These are phyloP conservation scores for Hemistola chrysoprasaria DNA, from an alignment of 2,888 invertebrate species.

Conservation along the genomic window DNA sequence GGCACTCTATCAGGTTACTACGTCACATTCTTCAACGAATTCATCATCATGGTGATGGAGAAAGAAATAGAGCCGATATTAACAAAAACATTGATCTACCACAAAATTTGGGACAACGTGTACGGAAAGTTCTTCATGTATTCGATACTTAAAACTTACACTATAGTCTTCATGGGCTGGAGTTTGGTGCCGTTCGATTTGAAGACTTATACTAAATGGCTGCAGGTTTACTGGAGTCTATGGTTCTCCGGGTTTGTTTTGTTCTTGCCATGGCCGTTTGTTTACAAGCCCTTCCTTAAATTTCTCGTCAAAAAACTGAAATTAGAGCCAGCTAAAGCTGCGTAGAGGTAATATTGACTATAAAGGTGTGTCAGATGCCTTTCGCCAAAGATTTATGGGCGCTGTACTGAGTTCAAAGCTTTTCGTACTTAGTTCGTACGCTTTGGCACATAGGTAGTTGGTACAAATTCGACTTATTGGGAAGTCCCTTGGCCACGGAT, in stretches of 20 bases:
- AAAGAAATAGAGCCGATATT: constrained; percentile 86
- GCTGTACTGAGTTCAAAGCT: too few species aligned
- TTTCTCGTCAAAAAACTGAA: constrained; percentile 22
- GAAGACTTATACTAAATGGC: constrained; percentile 87
- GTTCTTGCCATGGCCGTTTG: constrained; percentile 85
- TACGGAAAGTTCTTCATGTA: constrained; percentile 72
- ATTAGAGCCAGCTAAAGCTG: background rate
- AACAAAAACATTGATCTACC: constrained; percentile 70
- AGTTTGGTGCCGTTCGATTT: constrained; percentile 89
- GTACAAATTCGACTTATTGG: too few species aligned
- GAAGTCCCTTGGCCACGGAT: too few species aligned
- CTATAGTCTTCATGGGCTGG: constrained; percentile 92
- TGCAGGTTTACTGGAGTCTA: constrained; percentile 82
- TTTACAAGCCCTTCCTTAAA: constrained; percentile 73
- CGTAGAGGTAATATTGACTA: too few species aligned
- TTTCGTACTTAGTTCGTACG: too few species aligned
- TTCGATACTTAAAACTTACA: constrained; percentile 86
- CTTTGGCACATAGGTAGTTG: too few species aligned
- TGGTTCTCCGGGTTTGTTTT: constrained; percentile 87
- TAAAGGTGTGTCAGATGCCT: too few species aligned
- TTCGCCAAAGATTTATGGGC: too few species aligned
- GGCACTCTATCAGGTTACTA: constrained; percentile 98
- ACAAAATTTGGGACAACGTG: constrained; percentile 62
- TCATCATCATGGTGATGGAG: constrained; percentile 92
- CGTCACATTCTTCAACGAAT: constrained; percentile 95